Evolutionary conservation across 2,113 vertebrate genomes (phyloP).

Genomic region (Mandrillus leucophaeus): DNA sequence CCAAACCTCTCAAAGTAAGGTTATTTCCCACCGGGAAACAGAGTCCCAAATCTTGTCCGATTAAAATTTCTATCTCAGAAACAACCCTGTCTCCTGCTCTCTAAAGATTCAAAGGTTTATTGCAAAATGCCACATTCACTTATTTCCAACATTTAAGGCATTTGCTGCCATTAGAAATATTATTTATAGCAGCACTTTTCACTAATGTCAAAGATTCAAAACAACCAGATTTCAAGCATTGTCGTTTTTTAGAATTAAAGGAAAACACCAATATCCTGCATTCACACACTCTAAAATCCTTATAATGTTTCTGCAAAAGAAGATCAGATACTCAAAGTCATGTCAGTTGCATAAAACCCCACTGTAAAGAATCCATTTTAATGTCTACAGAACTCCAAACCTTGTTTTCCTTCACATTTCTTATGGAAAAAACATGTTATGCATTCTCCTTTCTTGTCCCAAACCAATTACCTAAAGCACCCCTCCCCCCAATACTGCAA

Average conservation of each 20-base stretch:
- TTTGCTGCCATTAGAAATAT: constrained; percentile 30
- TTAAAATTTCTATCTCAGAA: constrained; percentile 4
- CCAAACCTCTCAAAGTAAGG: background rate
- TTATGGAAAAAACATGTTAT: background rate
- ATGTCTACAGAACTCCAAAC: background rate
- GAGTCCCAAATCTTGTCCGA: background rate
- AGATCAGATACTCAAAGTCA: background rate
- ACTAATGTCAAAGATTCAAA: constrained; percentile 36
- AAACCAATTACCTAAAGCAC: constrained; percentile 19
- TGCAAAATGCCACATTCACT: constrained; percentile 24
- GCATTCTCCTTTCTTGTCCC: background rate
- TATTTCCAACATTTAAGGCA: background rate
- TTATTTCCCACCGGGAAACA: background rate
- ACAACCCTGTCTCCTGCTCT: background rate
- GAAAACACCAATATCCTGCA: background rate
- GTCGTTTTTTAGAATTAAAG: constrained; percentile 52
- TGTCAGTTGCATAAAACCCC: background rate
- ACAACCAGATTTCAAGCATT: constrained; percentile 18
- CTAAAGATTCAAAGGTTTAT: background rate
- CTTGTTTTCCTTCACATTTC: constrained; percentile 1
- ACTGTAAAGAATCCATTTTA: constrained; percentile 32
- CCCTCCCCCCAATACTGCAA: constrained; percentile 53
- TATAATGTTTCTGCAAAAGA: constrained; percentile 2
- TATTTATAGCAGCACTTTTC: constrained; percentile 43
- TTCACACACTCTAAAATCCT: background rate